Conservation (phyloP, 1,140 invertebrate genomes). For the Triops longicaudatus region DNA sequence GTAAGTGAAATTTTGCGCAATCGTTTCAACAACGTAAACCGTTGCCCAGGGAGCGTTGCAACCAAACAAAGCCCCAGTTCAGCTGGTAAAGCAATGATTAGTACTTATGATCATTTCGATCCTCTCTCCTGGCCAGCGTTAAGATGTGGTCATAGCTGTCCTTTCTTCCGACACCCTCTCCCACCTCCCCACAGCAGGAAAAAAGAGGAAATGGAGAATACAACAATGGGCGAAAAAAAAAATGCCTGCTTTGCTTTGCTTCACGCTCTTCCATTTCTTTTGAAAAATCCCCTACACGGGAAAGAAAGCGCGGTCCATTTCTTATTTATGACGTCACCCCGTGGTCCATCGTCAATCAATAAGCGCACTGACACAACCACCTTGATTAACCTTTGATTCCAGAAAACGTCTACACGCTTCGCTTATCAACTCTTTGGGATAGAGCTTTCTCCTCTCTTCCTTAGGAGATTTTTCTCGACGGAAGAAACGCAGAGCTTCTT, state of each 20-base stretch:
- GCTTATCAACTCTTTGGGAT: slow-evolving; percentile 13
- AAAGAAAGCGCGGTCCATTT: background rate
- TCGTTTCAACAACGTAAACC: too few species aligned
- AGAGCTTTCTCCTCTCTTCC: background rate
- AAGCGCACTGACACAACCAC: background rate
- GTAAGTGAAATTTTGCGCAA: too few species aligned
- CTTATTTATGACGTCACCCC: background rate
- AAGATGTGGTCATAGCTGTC: too few species aligned
- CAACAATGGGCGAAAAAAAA: background rate
- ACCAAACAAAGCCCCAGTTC: too few species aligned
- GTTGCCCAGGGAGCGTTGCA: too few species aligned
- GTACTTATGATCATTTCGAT: too few species aligned
- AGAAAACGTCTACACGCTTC: slow-evolving; percentile 11
- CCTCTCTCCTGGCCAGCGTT: too few species aligned
- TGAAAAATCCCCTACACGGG: background rate
- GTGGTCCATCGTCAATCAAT: slow-evolving; percentile 5
- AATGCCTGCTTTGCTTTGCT: background rate
- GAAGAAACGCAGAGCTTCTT: background rate
- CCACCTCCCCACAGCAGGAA: background rate
- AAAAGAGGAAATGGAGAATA: background rate
- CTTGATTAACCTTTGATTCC: slow-evolving; percentile 15
- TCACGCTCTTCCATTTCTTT: background rate
- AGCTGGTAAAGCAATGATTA: too few species aligned
- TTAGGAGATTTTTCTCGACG: background rate
- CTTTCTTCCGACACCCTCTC: background rate